Conservation (phyloP, 2,797 vertebrate species). For the Melanotaenia parkinsoni region DNA sequence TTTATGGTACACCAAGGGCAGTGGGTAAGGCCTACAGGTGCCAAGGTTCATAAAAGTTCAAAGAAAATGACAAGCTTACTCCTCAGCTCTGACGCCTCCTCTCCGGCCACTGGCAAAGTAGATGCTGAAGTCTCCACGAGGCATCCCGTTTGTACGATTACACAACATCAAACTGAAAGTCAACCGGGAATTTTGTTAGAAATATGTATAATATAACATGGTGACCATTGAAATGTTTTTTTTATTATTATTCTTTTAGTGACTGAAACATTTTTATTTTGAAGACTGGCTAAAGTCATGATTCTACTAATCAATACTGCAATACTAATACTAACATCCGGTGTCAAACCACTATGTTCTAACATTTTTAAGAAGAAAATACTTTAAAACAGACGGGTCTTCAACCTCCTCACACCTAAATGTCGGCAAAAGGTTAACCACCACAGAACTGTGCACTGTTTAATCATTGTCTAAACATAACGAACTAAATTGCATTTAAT, state of each 20-base stretch:
- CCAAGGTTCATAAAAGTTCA: neutral
- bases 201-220: neutral
- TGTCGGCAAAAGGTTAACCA: neutral
- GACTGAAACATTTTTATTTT: too few species aligned
- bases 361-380: neutral
- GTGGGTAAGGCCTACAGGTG: neutral
- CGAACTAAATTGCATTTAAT: neutral
- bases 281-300: neutral
- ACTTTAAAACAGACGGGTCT: neutral
- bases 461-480: neutral
- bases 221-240: neutral
- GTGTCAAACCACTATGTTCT: neutral
- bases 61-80: slow-evolving; percentile 67
- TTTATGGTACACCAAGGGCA: neutral
- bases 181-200: slow-evolving; percentile 7
- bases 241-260: neutral
- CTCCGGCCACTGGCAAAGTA: slow-evolving; percentile 81
- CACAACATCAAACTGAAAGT: slow-evolving; percentile 71
- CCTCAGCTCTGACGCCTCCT: slow-evolving; percentile 81
- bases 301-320: neutral
- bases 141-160: slow-evolving; percentile 76
- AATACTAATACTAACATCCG: neutral
- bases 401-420: neutral
- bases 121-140: slow-evolving; percentile 84
- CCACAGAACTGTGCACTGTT: neutral